Percentiles rank a stretch among this genome's conserved stretches.
Evolutionary conservation across 1,140 invertebrate genomes (phyloP).

Genomic region (Drosophila arawakana): DNA sequence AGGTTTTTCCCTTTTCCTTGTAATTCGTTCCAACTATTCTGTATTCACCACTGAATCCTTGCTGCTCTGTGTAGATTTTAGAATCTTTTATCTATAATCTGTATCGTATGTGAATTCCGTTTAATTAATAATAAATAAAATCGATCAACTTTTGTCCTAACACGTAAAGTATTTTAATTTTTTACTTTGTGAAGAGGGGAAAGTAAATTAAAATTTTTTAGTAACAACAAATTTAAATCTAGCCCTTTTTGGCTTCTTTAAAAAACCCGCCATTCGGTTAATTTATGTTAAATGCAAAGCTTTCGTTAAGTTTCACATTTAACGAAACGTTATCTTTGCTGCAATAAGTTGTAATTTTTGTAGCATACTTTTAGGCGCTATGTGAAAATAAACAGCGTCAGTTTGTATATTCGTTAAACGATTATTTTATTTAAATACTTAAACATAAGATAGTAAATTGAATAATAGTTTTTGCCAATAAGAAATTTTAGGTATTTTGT

Average conservation of each 20-base stretch:
- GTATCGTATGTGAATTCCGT: slow-evolving; percentile 38
- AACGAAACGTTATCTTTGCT: neutral
- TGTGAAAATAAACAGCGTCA: neutral
- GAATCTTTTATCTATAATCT: slow-evolving; percentile 25
- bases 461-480: slow-evolving; percentile 39
- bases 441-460: slow-evolving; percentile 57
- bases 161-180: neutral
- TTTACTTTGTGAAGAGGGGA: neutral
- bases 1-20: neutral
- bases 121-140: slow-evolving; percentile 36
- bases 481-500: slow-evolving; percentile 10
- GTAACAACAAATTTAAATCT: too few relatives aligned
- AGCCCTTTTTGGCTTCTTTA: too few relatives aligned
- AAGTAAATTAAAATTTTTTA: neutral
- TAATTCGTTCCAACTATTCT: slow-evolving; percentile 32
- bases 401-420: slow-evolving; percentile 50
- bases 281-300: neutral
- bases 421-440: slow-evolving; percentile 80
- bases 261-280: neutral
- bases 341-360: neutral
- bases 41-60: slow-evolving; percentile 31
- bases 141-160: slow-evolving; percentile 29
- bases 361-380: slow-evolving; percentile 44
- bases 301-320: neutral
- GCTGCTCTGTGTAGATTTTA: slow-evolving; percentile 29